Base-by-base conservation (phyloP, 1,140 invertebrate genomes). In the Drosophila lini region DNA sequence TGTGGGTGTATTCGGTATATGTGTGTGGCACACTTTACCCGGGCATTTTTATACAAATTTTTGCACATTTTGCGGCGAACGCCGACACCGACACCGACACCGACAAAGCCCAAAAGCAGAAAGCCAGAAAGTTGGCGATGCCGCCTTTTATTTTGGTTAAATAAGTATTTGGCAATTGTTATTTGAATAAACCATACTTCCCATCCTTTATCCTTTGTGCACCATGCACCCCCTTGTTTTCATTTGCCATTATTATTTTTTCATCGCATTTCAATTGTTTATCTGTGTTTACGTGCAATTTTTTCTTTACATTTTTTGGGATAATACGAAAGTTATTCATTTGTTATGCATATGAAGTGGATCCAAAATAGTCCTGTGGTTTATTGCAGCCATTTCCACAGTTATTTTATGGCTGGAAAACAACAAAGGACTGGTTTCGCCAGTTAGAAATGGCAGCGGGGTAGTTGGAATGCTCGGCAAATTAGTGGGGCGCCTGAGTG, bases 101-200 rank as follows among this genome's bases (percentile, higher is more conserved):
- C 78, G 50, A 60, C 74, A 68, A 48, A 68, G 83, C 62, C 68
- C 32, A 57, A 60, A 44, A 68, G 73, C 64, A 62, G 40, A 67
- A 62, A 79, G 83, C 84, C 56, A 83, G 78, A 86, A 76, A 82
- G 74, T 80, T 70, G 67, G 67, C 62, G 53, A 52, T 63, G 56
- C 42, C 42, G 55, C 75, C 86, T 83, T 74, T 50, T 69, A 77
- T 88, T 86, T 86, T 63, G 52, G 74, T 78, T 88, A 88, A 88
- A 89, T 88, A 88, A 88, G 78, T 89, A 88, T 88, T 88, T 86
- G 80, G 69, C 67, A 80, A 82, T 89, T 82, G 83, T 88, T 88
- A 86, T 86, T 88, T 81, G 75, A 78, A 78, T 73, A 80, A 62
- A 64, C 71, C 61, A 61, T 64, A 42, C 71, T 63, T 64, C 44